These are phyloP conservation scores for Beaufortia kweichowensis DNA, from an alignment of 2,113 vertebrate species.

Conservation along the genomic window DNA sequence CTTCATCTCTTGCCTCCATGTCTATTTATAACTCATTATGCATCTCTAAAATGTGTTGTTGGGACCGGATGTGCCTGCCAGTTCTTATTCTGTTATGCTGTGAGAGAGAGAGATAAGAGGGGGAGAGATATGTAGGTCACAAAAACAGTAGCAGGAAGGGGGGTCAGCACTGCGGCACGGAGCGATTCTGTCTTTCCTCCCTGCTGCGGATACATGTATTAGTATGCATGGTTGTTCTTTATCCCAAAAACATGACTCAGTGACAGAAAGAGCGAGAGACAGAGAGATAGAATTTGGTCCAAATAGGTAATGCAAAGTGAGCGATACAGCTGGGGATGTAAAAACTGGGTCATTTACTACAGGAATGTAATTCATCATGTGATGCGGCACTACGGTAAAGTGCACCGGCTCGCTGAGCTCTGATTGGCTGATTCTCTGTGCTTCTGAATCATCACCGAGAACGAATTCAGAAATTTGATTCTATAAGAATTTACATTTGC, in stretches of 20 bases:
- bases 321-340: background rate
- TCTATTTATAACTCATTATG: slow-evolving; percentile 3
- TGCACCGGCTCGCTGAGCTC: background rate
- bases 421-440: background rate
- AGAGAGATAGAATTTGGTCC: background rate
- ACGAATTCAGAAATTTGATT: background rate
- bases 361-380: background rate
- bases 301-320: slow-evolving; percentile 16
- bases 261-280: background rate
- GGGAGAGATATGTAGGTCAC: slow-evolving; percentile 67
- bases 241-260: slow-evolving; percentile 17
- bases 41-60: slow-evolving; percentile 3
- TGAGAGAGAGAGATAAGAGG: background rate
- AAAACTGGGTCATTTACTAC: background rate
- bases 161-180: slow-evolving; percentile 46
- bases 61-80: background rate
- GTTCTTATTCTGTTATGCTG: slow-evolving; percentile 2
- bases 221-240: slow-evolving; percentile 48
- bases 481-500: background rate
- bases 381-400: background rate
- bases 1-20: background rate
- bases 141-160: slow-evolving; percentile 65
- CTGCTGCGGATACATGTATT: slow-evolving; percentile 41
- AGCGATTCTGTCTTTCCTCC: background rate
- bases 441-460: background rate